Conservation (phyloP, 2,113 vertebrate genomes). For the Pleuronectes platessa region DNA sequence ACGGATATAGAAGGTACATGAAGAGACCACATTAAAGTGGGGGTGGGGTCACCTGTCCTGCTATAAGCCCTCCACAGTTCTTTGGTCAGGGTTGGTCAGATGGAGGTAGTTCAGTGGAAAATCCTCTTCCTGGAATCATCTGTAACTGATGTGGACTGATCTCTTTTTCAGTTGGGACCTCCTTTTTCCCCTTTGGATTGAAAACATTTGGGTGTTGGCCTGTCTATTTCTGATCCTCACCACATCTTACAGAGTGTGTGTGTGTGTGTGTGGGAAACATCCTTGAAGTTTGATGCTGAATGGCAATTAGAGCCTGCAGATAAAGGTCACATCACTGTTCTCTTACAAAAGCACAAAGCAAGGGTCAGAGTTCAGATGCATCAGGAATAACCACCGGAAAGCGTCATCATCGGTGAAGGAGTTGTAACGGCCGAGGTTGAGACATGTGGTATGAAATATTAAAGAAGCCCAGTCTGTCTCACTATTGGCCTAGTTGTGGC, state of each 20-base stretch:
- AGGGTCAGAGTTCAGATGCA: background rate
- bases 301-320: background rate
- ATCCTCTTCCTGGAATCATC: slow-evolving; percentile 32
- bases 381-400: background rate
- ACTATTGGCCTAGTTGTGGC: background rate
- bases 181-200: background rate
- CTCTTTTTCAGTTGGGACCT: background rate
- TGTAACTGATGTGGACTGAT: background rate
- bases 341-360: slow-evolving; percentile 3
- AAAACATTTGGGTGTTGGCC: slow-evolving; percentile 13
- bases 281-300: background rate
- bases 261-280: background rate
- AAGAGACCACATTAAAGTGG: slow-evolving; percentile 39
- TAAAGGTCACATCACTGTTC: slow-evolving; percentile 1
- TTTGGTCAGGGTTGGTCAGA: slow-evolving; percentile 54
- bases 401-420: background rate
- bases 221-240: background rate
- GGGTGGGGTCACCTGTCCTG: slow-evolving; percentile 46
- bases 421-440: no score
- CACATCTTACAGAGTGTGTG: background rate
- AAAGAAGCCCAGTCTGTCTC: no score
- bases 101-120: slow-evolving; percentile 37
- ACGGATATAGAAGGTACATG: slow-evolving; percentile 32
- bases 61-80: slow-evolving; percentile 33
- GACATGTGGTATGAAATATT: no score